These are phyloP conservation scores for Sterrhoptilus dennistouni DNA, from an alignment of 2,113 vertebrate genomes.

Conservation along the genomic window DNA sequence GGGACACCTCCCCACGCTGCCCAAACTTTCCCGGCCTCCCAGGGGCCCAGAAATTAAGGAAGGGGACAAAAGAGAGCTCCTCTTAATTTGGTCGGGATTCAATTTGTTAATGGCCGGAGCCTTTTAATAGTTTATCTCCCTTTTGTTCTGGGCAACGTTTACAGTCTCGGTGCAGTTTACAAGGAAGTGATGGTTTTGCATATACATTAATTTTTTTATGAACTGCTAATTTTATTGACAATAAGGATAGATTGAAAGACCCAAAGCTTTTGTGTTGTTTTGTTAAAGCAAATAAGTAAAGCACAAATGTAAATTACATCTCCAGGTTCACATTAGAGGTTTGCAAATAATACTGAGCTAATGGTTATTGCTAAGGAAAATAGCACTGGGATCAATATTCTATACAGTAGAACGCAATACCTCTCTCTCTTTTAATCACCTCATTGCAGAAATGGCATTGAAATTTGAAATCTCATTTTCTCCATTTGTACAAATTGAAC, in stretches of 20 bases:
- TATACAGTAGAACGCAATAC: conserved; percentile 88
- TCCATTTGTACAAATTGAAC: conserved; percentile 90
- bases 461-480: conserved; percentile 92
- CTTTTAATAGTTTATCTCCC: conserved; percentile 60
- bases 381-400: conserved; percentile 97
- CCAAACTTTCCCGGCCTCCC: neutral
- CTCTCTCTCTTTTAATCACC: conserved; percentile 95
- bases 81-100: conserved; percentile 37
- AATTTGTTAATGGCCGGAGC: conserved; percentile 57
- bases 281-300: conserved; percentile 84
- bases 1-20: neutral
- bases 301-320: conserved; percentile 85
- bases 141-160: conserved; percentile 64
- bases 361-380: conserved; percentile 99
- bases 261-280: conserved; percentile 81
- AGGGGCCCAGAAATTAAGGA: neutral
- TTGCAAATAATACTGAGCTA: conserved; percentile 86
- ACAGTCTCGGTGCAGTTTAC: conserved; percentile 69
- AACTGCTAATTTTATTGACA: conserved; percentile 84
- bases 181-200: conserved; percentile 77
- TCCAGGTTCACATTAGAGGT: conserved; percentile 82
- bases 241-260: conserved; percentile 80
- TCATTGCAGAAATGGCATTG: conserved; percentile 95
- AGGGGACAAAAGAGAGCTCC: conserved; percentile 3
- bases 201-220: conserved; percentile 76